Percentiles rank a stretch among this genome's conserved stretches.
Conservation (phyloP, 1,140 invertebrate species). For the Spodoptera frugiperda region DNA sequence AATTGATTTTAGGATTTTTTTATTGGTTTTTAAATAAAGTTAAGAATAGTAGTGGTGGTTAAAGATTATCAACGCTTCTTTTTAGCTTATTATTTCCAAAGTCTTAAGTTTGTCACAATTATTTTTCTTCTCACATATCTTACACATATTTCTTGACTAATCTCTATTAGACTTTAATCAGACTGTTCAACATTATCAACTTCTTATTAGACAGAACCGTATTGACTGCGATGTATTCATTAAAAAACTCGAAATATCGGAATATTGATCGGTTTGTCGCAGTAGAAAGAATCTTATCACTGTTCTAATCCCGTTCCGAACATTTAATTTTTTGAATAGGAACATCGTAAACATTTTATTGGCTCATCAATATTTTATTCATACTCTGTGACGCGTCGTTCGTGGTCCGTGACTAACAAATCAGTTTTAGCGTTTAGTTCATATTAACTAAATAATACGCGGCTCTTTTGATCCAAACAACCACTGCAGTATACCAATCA, state of each 20-base stretch:
- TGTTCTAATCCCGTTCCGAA: slow-evolving; percentile 27
- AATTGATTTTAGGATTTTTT: no score
- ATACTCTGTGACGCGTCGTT: slow-evolving; percentile 20
- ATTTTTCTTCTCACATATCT: no score
- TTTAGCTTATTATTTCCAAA: no score
- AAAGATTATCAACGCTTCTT: no score
- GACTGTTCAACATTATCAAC: no score
- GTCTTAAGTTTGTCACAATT: no score
- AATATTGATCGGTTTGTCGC: slow-evolving; percentile 10
- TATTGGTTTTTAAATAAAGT: no score
- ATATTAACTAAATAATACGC: slow-evolving; percentile 38
- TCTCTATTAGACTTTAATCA: no score
- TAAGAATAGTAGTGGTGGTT: no score
- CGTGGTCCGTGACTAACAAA: slow-evolving; percentile 43
- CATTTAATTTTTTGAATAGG: slow-evolving; percentile 32
- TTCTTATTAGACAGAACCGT: no score
- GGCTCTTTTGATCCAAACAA: slow-evolving; percentile 41
- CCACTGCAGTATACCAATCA: slow-evolving; percentile 36
- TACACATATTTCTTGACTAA: no score
- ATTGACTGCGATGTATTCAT: slow-evolving; percentile 19
- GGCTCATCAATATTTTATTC: slow-evolving; percentile 48
- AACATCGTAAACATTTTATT: slow-evolving; percentile 41
- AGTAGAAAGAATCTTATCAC: slow-evolving; percentile 28
- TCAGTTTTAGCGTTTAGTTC: slow-evolving; percentile 48
- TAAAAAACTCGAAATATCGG: neutral